Evolutionary conservation across 2,113 vertebrate species (phyloP), one percentile per base, ranked within the genome.

Genomic region (Sula dactylatra): DNA sequence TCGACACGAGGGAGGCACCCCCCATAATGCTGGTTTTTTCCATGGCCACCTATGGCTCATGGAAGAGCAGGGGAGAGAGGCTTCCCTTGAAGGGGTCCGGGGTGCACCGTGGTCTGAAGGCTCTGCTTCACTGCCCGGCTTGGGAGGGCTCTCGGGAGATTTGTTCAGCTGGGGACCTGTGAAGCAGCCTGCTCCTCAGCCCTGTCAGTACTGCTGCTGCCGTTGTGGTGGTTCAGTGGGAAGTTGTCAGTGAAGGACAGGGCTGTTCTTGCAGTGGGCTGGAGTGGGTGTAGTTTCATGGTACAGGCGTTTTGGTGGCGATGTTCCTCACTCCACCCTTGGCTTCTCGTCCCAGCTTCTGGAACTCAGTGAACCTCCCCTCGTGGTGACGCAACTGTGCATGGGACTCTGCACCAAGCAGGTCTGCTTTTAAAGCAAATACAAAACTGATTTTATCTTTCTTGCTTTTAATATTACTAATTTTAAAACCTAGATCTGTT

Each of bases 221-320:
- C 1, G 0, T 18, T 2, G 1, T 2, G 2, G n/a, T 19, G 32
- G 32, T 32, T 11, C 58, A 6, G 6, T 38, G 77, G 10, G 59
- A n/a, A 65, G 36, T 2, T 24, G 40, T 42, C 55, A 10, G 22
- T 31, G 45, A 32, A 50, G 72, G 36, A 65, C 58, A 12, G 72
- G 66, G 61, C 67, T 77, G n/a, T 27, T 22, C 38, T 44, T 27
- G 49, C 72, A 17, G 16, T 2, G 52, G 31, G 34, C 7, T 69
- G 29, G 4, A 10, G 47, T 38, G 76, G 52, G 74, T 61, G 82
- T 14, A 40, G 32, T 32, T 84, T 21, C 55, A 14, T 1, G 10
- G 22, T 19, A 45, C 4, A 2, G 58, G 36, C 15, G 11, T 58
- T 44, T 44, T 7, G 31, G 54, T 61, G 67, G 40, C 77, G 73